phyloP scores from a whole-genome alignment of 2,888 invertebrate species.

The Drosophila limbata region DNA sequence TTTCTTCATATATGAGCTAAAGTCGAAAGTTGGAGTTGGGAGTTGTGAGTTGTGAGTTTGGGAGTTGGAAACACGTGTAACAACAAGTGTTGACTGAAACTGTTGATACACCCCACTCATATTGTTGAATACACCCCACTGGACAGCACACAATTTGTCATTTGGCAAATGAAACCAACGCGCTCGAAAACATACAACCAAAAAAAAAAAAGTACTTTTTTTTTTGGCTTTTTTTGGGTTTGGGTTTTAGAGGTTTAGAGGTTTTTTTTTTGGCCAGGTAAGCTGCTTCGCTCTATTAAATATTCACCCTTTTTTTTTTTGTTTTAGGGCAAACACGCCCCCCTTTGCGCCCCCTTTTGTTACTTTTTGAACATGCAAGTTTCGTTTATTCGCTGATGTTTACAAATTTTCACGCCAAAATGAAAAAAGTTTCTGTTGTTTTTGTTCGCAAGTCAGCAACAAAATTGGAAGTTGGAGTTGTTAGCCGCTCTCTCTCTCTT shows the following conservation, averaged over 20 bases:
- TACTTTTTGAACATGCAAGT: conserved; percentile 52
- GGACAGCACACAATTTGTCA: conserved; percentile 69
- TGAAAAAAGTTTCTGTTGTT: conserved; percentile 66
- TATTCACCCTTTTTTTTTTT: conserved; percentile 73
- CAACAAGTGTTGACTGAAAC: conserved; percentile 72
- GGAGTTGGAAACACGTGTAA: conserved; percentile 53
- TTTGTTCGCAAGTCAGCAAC: conserved; percentile 54
- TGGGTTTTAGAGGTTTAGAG: background rate
- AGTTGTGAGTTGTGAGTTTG: background rate
- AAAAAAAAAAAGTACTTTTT: background rate
- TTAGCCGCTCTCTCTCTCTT: background rate
- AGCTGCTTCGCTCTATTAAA: conserved; percentile 67
- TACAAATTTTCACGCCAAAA: conserved; percentile 77
- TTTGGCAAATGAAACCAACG: conserved; percentile 56
- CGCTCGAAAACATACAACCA: background rate
- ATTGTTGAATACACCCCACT: background rate
- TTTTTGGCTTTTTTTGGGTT: background rate
- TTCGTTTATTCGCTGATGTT: conserved; percentile 71
- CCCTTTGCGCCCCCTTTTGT: background rate
- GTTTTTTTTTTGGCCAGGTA: conserved; percentile 19
- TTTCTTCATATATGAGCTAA: conserved; percentile 40
- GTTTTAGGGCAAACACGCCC: background rate
- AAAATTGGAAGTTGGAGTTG: conserved; percentile 30
- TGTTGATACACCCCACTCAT: background rate
- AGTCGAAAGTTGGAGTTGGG: conserved; percentile 9